Evolutionary conservation across 2,888 invertebrate genomes (phyloP).

Genomic region (Euspilapteryx auroguttella): DNA sequence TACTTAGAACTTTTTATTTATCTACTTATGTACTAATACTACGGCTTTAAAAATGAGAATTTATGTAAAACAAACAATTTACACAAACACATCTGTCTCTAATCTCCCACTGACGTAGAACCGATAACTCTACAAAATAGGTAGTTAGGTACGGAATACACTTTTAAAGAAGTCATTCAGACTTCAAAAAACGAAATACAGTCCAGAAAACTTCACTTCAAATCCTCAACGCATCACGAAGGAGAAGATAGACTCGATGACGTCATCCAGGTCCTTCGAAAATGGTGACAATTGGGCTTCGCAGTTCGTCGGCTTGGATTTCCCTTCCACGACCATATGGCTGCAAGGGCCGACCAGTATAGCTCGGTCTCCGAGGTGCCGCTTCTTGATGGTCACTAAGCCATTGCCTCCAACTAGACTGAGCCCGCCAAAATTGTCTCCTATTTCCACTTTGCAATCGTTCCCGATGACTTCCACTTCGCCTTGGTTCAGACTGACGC

Average conservation of each 20-base stretch:
- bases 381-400: conserved; percentile 25
- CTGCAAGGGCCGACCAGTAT: conserved; percentile 31
- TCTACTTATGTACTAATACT: too few species aligned
- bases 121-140: too few species aligned
- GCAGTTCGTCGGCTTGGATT: conserved; percentile 24
- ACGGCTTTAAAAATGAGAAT: too few species aligned
- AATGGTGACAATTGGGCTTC: conserved; percentile 50
- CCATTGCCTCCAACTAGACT: conserved; percentile 41
- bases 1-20: too few species aligned
- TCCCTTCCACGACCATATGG: conserved; percentile 35
- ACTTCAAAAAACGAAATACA: too few species aligned
- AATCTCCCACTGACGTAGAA: too few species aligned
- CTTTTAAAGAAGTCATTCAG: too few species aligned
- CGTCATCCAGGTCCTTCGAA: conserved; percentile 48
- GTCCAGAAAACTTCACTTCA: conserved; percentile 6
- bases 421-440: conserved; percentile 33
- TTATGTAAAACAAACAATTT: too few species aligned
- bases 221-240: conserved; percentile 45
- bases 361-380: conserved; percentile 36
- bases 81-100: too few species aligned
- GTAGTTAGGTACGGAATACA: too few species aligned
- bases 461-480: conserved; percentile 52
- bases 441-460: conserved; percentile 37
- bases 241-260: conserved; percentile 46
- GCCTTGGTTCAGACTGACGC: conserved; percentile 33